Evolutionary conservation across 2,113 vertebrate species (phyloP), one percentile per base, ranked within the genome.

Genomic region (Amphiprion percula): DNA sequence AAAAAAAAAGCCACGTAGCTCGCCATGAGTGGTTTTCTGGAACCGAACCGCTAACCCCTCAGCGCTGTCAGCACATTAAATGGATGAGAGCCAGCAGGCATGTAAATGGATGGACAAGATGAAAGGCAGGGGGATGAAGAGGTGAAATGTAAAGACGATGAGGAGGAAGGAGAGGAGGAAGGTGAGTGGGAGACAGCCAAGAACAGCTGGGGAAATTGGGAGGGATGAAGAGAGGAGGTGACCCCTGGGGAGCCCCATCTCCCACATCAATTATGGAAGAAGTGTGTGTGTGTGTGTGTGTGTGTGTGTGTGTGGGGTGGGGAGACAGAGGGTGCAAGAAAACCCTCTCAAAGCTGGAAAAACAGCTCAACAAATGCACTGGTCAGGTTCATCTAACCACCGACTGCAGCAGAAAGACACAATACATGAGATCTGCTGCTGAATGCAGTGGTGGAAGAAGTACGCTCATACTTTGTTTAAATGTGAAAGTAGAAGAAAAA

Each of bases 241-340:
- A 83, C 87, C 91, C 90, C 83, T 79, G 72, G 90, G 88, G 90
- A 85, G 79, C 87, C 82, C 87, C 68, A 82, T 85, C 87, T 90
- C 88, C 81, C 80, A 90, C 83, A 92, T 94, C 89, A 91, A 94
- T 95, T 92, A 94, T 91, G 59, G 86, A 92, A 74, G 61, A 71
- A 41, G 80, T 66, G 68, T 72, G 62, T 58, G 37, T 68, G 74
- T 68, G 78, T 67, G 52, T 70, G 80, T 54, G 66, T 68, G 69
- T 28, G 37, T 30, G 28, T 30, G 68, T 33, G 46, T 30, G 8
- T 59, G 47, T 0, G n/a, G 21, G 7, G 33, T 21, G 2, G 49
- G 1, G 47, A 44, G 44, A 30, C 44, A 19, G 19, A 37, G 58
- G 23, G 24, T 41, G 41, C 14, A 52, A 74, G 41, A 47, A 62